Conservation (phyloP, 2,113 vertebrate species). For the Probosciger aterrimus region DNA sequence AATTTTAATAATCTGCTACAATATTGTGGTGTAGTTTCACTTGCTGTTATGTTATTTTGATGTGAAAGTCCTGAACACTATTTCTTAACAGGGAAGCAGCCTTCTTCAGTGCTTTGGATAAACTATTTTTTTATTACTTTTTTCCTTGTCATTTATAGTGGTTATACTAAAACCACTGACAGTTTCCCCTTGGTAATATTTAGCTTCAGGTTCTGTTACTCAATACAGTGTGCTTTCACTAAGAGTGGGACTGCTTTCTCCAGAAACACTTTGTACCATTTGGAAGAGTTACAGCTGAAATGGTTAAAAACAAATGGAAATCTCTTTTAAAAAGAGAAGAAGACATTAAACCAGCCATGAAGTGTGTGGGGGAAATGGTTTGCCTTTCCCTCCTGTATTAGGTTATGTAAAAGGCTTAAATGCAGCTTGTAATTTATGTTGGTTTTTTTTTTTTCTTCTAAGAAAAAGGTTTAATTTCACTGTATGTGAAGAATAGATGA, state of each 20-base stretch:
- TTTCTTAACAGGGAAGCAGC: not conserved
- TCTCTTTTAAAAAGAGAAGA: not conserved
- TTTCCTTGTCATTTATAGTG: not conserved
- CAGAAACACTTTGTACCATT: not conserved
- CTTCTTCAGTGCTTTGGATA: not conserved
- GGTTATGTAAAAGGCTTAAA: not conserved
- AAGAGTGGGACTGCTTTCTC: not conserved
- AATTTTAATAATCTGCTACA: not conserved
- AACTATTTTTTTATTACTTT: not conserved
- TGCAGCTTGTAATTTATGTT: not conserved
- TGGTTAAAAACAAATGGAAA: not conserved
- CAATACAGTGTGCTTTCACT: not conserved
- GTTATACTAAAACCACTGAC: not conserved
- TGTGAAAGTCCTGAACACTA: not conserved
- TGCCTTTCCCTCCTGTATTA: not conserved
- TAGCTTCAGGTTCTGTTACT: not conserved
- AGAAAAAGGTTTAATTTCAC: not conserved
- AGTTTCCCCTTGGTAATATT: not conserved
- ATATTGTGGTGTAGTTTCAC: not conserved
- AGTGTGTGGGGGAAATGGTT: not conserved
- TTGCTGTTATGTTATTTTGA: not conserved
- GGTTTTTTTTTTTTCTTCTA: not conserved
- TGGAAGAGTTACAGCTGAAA: not conserved
- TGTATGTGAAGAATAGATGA: not conserved
- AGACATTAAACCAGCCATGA: not conserved